Evolutionary conservation across 23 tunicate genomes (phyloP), one percentile per base, ranked within the genome.

Genomic region (Clavelina lepadiformis): DNA sequence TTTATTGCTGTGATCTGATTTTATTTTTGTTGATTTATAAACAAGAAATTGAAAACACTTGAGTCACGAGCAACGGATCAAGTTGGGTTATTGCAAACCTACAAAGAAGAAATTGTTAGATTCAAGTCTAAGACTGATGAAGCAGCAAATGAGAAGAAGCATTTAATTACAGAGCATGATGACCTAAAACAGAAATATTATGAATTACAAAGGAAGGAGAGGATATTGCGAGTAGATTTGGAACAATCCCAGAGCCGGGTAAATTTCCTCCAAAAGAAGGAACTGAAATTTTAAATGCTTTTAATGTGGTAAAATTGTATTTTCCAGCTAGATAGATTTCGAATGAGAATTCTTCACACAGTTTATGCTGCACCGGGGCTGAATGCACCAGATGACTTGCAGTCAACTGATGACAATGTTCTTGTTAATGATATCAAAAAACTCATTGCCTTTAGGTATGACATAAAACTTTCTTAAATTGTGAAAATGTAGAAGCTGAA

Each of bases 131-230:
- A 45, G 7, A n/a, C 24, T 32, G 56, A 76, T 22, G 58, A 74
- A n/a, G 38, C 63, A 15, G 28, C 37, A 31, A 76, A 82, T 24
- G 75, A 63, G 1, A 56, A 27, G 38, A 75, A 74, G 46, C 32
- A 33, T 0, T 53, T 46, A 30, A 18, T 38, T 4, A 63, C 35
- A 31, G 80, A 86, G 27, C 35, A 51, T 33, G 85, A 86, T 45
- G 67, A 75, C 0, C 34, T 65, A 2, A 72, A 70, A 36, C 76
- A 70, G 26, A 86, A 78, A 56, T 86, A 61, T 65, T 55, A 61
- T 34, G 85, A 86, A 46, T 5, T 78, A n/a, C 95, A 86, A 46
- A 58, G 95, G 21, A 61, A 60, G 8, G 95, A 86, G 59, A 31
- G 95, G 34, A 33, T 86, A 30, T 61, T 86, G 6, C 50, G 77